phyloP scores from a whole-genome alignment of 2,113 vertebrate species.

The Brachirus orientalis region DNA sequence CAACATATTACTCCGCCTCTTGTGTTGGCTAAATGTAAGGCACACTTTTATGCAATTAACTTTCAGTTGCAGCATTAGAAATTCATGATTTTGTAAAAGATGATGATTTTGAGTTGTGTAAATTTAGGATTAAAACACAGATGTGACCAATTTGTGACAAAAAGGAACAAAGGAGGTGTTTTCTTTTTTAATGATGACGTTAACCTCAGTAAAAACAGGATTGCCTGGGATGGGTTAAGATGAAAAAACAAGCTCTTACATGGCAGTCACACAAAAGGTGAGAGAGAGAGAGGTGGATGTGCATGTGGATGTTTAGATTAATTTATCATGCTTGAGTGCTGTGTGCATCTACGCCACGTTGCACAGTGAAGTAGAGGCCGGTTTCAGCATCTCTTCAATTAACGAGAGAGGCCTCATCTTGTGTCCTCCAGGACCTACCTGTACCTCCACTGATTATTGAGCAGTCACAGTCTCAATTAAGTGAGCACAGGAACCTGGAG shows the following conservation, averaged over 20 bases:
- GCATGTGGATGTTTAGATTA: constrained; percentile 39
- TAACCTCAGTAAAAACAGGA: constrained; percentile 26
- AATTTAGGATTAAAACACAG: background rate
- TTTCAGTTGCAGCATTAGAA: no score
- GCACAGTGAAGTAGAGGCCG: constrained; percentile 30
- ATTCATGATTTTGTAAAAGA: no score
- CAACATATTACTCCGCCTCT: background rate
- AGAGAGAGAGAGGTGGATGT: constrained; percentile 45
- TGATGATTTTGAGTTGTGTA: no score
- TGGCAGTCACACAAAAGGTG: constrained; percentile 44
- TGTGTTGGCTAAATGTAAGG: no score
- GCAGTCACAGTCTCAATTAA: constrained; percentile 84
- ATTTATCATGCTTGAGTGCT: constrained; percentile 43
- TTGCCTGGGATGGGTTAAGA: constrained; percentile 24
- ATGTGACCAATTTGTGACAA: background rate
- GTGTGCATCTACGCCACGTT: constrained; percentile 36
- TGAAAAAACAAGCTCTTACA: constrained; percentile 57
- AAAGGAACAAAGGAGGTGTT: no score
- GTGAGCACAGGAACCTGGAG: constrained; percentile 77
- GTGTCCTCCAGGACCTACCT: constrained; percentile 77
- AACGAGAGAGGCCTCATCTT: constrained; percentile 72
- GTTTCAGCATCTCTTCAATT: constrained; percentile 77
- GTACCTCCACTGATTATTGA: constrained; percentile 78
- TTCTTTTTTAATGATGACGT: constrained; percentile 6
- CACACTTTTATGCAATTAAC: background rate